Evolutionary conservation across 2,888 invertebrate genomes (phyloP).

Genomic region (Drosophila acutilabella): DNA sequence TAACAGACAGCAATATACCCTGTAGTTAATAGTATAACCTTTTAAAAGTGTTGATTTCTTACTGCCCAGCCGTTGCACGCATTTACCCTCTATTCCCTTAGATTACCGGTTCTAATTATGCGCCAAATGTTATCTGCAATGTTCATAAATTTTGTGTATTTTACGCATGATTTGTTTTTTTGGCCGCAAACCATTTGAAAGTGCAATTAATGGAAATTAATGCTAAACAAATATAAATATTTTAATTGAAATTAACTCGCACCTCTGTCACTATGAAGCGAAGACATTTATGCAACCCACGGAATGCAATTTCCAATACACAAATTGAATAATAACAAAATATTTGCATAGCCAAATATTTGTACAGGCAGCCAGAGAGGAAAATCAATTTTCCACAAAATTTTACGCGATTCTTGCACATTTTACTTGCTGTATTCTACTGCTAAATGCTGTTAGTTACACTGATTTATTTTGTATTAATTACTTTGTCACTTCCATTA

Average conservation of each 20-base stretch:
- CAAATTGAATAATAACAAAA: slow-evolving; percentile 60
- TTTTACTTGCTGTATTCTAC: slow-evolving; percentile 6
- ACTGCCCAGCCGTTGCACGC: background rate
- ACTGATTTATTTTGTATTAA: slow-evolving; percentile 68
- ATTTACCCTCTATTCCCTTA: background rate
- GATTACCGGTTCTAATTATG: slow-evolving; percentile 29
- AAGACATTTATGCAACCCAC: slow-evolving; percentile 11
- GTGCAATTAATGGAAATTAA: slow-evolving; percentile 53
- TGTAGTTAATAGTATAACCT: too few relatives aligned
- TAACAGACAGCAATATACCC: too few relatives aligned
- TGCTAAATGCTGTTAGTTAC: slow-evolving; percentile 23
- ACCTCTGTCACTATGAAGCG: background rate
- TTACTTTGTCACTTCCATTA: slow-evolving; percentile 62
- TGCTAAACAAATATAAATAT: slow-evolving; percentile 65
- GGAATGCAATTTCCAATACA: slow-evolving; percentile 41
- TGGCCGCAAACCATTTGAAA: slow-evolving; percentile 36
- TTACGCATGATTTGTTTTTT: slow-evolving; percentile 62
- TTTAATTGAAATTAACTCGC: slow-evolving; percentile 58
- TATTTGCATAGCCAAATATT: slow-evolving; percentile 70
- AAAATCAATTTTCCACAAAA: slow-evolving; percentile 35
- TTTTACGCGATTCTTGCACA: slow-evolving; percentile 8
- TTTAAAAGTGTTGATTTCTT: background rate
- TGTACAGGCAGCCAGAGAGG: slow-evolving; percentile 23
- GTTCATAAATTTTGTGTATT: slow-evolving; percentile 52
- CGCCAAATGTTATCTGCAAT: slow-evolving; percentile 36